Conservation (phyloP, 2,888 invertebrate species). For the Clitarchus hookeri region DNA sequence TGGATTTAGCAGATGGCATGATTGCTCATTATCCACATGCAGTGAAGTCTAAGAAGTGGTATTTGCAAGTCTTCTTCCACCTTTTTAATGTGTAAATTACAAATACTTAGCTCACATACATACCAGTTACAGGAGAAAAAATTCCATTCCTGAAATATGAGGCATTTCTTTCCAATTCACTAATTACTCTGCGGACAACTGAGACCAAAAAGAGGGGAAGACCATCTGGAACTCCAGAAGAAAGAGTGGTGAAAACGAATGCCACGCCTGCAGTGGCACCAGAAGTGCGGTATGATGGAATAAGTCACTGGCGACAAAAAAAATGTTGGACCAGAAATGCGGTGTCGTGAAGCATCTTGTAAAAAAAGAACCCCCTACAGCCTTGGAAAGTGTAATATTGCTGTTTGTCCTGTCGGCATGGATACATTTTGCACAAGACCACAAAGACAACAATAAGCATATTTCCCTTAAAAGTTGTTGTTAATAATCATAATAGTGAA, state of each 20-base stretch:
- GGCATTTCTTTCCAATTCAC: not conserved
- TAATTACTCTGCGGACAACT: not conserved
- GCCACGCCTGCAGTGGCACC: not conserved
- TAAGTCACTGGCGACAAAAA: constrained; percentile 29
- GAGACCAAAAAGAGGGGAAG: not conserved
- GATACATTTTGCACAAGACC: not conserved
- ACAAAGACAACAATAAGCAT: too few species aligned
- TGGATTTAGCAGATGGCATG: constrained; percentile 28
- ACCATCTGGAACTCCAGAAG: not conserved
- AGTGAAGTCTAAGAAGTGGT: constrained; percentile 27
- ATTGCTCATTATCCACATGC: constrained; percentile 28
- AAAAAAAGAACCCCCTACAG: constrained; percentile 28
- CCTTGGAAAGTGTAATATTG: not conserved
- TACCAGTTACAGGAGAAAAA: not conserved
- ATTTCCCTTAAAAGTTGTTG: too few species aligned
- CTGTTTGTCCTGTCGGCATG: constrained; percentile 28
- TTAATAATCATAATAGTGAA: too few species aligned
- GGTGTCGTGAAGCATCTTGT: constrained; percentile 22
- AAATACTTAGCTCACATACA: constrained; percentile 30
- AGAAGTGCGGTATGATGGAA: constrained; percentile 3
- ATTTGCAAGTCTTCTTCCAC: constrained; percentile 26
- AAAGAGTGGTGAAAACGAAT: not conserved
- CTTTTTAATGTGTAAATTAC: constrained; percentile 23
- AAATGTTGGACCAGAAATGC: not conserved
- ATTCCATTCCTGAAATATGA: not conserved